Evolutionary conservation across 1,140 invertebrate species (phyloP).

Genomic region (Pseudomyrmex dendroicus): DNA sequence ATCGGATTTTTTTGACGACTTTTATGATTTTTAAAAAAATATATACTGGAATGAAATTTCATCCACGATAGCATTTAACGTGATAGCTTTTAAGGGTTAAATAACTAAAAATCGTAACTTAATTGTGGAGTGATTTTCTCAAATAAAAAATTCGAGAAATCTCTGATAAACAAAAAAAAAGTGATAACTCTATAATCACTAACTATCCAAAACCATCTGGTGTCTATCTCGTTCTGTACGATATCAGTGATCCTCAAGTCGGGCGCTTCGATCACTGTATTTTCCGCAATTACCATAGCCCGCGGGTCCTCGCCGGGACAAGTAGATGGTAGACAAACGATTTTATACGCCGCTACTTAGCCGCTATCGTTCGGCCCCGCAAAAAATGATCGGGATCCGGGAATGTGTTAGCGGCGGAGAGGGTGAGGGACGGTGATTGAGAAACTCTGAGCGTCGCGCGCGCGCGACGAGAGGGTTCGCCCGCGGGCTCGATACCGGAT

Average conservation of each 20-base stretch:
- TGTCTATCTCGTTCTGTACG: not conserved
- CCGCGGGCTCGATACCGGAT: conserved; percentile 57
- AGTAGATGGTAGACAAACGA: conserved; percentile 5
- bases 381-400: conserved; percentile 17
- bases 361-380: conserved; percentile 4
- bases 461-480: conserved; percentile 14
- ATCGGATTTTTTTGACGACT: no score
- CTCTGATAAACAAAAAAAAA: no score
- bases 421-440: conserved; percentile 25
- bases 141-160: no score
- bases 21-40: no score
- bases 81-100: not conserved
- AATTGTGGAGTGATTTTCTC: no score
- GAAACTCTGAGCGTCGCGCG: conserved; percentile 32
- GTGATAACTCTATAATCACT: conserved; percentile 10
- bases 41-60: no score
- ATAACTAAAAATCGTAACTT: not conserved
- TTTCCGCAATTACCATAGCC: conserved; percentile 12
- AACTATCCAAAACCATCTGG: conserved; percentile 23
- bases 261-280: conserved; percentile 3
- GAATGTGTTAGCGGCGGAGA: conserved; percentile 4
- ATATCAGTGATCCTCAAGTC: conserved; percentile 43
- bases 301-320: not conserved
- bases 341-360: conserved; percentile 37
- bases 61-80: no score